phyloP scores from a whole-genome alignment of 2,888 invertebrate species.

The Leptopilina drosophilae region DNA sequence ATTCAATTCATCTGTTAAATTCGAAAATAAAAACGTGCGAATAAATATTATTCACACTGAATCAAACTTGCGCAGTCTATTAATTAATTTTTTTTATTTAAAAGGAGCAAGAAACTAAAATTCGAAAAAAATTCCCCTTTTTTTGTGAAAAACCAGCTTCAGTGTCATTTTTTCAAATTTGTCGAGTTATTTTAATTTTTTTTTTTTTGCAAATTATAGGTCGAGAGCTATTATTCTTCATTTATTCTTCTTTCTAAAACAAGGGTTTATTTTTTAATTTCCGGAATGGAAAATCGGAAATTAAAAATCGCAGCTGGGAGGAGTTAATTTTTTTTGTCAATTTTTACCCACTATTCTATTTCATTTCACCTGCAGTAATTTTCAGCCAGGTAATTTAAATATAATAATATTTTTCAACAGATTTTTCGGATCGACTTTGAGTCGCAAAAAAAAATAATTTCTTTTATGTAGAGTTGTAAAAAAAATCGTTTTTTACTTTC shows the following conservation, averaged over 20 bases:
- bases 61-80: not conserved
- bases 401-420: no score
- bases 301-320: not conserved
- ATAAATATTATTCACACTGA: not conserved
- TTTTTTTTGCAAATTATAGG: not conserved
- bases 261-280: constrained; percentile 3
- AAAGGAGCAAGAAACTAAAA: no score
- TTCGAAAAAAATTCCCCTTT: not conserved
- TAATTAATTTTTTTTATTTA: no score
- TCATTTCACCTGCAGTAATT: not conserved
- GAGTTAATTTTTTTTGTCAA: not conserved
- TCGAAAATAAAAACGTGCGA: not conserved
- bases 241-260: not conserved
- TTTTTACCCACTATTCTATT: not conserved
- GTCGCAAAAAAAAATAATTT: no score
- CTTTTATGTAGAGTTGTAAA: no score
- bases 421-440: no score
- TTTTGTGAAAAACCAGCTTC: not conserved
- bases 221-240: not conserved
- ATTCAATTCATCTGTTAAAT: constrained; percentile 9
- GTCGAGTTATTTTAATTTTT: not conserved
- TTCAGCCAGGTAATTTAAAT: no score
- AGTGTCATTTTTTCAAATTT: not conserved
- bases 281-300: not conserved
- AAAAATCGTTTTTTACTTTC: no score